Percentiles rank a stretch among this genome's conserved stretches.
These are phyloP conservation scores for Apodemus sylvaticus DNA, from an alignment of 2,113 vertebrate genomes.

Conservation along the genomic window DNA sequence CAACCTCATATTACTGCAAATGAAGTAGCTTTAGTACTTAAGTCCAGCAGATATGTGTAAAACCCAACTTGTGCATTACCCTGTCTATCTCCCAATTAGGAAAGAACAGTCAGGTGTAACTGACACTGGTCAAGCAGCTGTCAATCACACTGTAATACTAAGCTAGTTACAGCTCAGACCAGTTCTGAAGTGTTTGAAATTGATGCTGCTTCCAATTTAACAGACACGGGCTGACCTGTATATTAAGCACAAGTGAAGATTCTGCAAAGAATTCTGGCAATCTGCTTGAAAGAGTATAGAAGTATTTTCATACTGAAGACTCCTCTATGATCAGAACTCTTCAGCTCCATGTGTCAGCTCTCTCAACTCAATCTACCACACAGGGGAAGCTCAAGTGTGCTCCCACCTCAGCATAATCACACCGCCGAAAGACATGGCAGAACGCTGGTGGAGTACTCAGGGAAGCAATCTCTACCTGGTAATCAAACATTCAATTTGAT, in stretches of 20 bases:
- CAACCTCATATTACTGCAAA: constrained; percentile 19
- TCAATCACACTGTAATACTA: background rate
- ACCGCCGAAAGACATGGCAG: constrained; percentile 37
- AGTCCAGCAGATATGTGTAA: background rate
- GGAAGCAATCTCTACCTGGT: constrained; percentile 37
- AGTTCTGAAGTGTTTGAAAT: constrained; percentile 17
- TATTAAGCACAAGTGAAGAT: constrained; percentile 43
- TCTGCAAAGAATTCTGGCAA: constrained; percentile 30
- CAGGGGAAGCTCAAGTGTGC: background rate
- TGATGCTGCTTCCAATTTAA: constrained; percentile 2
- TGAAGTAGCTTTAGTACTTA: constrained; percentile 7
- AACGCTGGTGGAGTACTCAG: constrained; percentile 29
- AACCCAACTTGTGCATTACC: background rate
- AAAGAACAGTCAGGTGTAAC: background rate
- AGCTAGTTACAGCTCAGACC: background rate
- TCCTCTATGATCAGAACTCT: constrained; percentile 32
- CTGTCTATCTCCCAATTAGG: background rate
- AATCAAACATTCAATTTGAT: constrained; percentile 43
- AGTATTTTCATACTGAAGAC: constrained; percentile 38
- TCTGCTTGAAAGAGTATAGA: constrained; percentile 38
- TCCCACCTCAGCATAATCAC: constrained; percentile 2
- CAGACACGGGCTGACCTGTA: background rate
- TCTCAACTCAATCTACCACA: constrained; percentile 5
- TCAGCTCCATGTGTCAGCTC: constrained; percentile 16
- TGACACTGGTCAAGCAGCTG: background rate